These are phyloP conservation scores for Mohoua ochrocephala DNA, from an alignment of 2,113 vertebrate species.

Conservation along the genomic window DNA sequence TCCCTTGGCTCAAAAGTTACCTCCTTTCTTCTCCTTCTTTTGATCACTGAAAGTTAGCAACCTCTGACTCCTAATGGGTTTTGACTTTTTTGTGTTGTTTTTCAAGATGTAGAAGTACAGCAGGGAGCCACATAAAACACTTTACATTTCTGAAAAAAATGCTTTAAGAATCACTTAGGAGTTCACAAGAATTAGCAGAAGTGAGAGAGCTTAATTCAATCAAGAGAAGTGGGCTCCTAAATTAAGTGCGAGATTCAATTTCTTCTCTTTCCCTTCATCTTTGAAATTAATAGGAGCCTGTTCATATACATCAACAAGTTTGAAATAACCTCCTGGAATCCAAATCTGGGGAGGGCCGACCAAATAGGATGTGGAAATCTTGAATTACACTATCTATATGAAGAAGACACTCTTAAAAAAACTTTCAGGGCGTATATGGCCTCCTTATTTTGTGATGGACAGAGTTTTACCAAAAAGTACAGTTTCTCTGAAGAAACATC, in stretches of 20 bases:
- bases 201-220: conserved; percentile 37
- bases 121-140: not conserved
- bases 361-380: not conserved
- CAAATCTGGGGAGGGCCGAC: not conserved
- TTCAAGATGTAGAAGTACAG: not conserved
- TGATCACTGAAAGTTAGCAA: not conserved
- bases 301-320: not conserved
- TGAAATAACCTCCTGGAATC: not conserved
- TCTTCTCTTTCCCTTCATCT: not conserved
- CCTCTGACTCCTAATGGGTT: not conserved
- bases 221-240: conserved; percentile 31
- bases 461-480: not conserved
- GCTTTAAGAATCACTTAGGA: conserved; percentile 25
- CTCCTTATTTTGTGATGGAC: not conserved
- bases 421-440: not conserved
- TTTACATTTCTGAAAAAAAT: conserved; percentile 13
- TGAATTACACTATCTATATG: not conserved
- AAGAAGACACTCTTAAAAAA: not conserved
- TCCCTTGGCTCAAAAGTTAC: not conserved
- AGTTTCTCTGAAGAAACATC: not conserved
- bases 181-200: conserved; percentile 19
- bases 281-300: not conserved
- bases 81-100: conserved; percentile 18
- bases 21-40: not conserved
- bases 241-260: not conserved